Evolutionary conservation across 2,888 invertebrate species (phyloP), one percentile per base, ranked within the genome.

Genomic region (Steinernema carpocapsae): DNA sequence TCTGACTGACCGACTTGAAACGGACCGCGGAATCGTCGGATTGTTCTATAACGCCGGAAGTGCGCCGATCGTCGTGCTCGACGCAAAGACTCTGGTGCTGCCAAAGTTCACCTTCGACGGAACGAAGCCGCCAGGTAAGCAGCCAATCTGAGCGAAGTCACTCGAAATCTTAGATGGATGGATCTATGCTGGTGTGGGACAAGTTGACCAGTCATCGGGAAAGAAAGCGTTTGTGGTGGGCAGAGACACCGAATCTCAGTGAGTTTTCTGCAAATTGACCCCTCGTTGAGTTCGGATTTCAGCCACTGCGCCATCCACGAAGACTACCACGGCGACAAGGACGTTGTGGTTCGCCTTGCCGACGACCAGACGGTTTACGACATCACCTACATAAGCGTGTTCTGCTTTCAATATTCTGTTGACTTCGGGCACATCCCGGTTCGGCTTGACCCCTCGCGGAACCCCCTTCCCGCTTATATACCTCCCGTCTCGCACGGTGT

Each of bases 391-490:
- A 74, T 86, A 24, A 79, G 80, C 26, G 79, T 86, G 7, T 64
- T 64, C 26, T 78, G 80, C 29, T 80, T 82, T 48, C 78, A 82
- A 51, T 80, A 80, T 72, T 80, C 83, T 46, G 80, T 80, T 4
- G 83, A 86, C 75, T 86, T 86, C 72, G 86, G 86, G 6, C 84
- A 85, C 70, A 72, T 85, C 51, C 75, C 74, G 7, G 71, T 84
- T 26, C 74, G 79, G 22, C 64, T 85, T 26, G 75, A 78, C 3
- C 79, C 80, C 17, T 74, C 80, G 45, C 74, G 77, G 43, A 79
- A 78, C 45, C 79, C 80, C 1, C 82, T 85, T 19, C 85, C 85
- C 12, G 81, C 85, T 0, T 83, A 72, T 56, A 81, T 85, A 10
- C 85, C 85, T 0, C 81, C 82, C 4, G 42, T 82, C 24, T 48